Evolutionary conservation across 1,140 invertebrate species (phyloP).

Genomic region (Polyergus mexicanus): DNA sequence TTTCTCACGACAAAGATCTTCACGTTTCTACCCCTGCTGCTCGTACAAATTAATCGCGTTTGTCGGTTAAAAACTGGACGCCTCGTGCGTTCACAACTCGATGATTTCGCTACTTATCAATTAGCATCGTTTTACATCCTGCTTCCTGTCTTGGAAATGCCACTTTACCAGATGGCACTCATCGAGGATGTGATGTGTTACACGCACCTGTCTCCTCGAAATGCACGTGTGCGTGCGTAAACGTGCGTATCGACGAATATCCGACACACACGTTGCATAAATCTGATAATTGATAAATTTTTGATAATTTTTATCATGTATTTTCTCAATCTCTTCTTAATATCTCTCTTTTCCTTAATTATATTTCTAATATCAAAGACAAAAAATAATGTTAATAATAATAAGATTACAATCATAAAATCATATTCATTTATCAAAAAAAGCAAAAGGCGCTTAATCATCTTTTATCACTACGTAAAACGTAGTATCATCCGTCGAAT

Average conservation of each 20-base stretch:
- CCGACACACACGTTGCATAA: background rate
- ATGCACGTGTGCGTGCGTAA: background rate
- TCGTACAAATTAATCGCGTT: constrained; percentile 14
- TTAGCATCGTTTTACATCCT: constrained; percentile 77
- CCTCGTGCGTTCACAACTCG: constrained; percentile 13
- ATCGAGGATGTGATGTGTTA: constrained; percentile 73
- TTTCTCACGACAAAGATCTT: background rate
- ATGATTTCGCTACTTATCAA: constrained; percentile 59
- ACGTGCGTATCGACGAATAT: background rate
- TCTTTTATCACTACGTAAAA: background rate
- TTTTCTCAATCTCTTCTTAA: background rate
- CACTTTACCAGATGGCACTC: constrained; percentile 78
- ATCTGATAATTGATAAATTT: constrained; percentile 12
- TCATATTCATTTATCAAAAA: constrained; percentile 5
- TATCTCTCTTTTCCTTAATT: background rate
- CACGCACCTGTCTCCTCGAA: constrained; percentile 72
- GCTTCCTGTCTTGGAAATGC: constrained; percentile 73
- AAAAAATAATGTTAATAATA: background rate
- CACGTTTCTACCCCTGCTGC: background rate
- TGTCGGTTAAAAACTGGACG: constrained; percentile 24
- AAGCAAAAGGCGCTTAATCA: background rate
- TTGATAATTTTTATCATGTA: constrained; percentile 15
- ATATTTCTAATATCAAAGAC: background rate
- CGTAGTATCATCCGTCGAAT: background rate
- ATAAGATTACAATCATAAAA: background rate